Percentiles rank a stretch among this genome's conserved stretches.
Evolutionary conservation across 1,140 invertebrate genomes (phyloP).

Genomic region (Drosophila micromelanica): DNA sequence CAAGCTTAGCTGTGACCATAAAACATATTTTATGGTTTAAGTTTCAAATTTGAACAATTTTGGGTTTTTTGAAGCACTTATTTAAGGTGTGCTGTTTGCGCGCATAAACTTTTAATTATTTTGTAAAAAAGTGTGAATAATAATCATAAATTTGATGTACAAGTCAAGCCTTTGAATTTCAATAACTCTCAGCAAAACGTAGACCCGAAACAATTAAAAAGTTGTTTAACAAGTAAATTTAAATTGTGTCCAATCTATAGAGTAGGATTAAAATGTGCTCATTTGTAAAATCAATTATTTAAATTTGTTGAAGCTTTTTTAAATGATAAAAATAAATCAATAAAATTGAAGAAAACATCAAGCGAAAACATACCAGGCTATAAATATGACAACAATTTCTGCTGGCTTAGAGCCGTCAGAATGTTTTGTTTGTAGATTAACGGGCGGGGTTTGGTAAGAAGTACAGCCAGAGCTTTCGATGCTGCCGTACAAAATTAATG

Average conservation of each 20-base stretch:
- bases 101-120: slow-evolving; percentile 10
- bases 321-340: neutral
- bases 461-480: neutral
- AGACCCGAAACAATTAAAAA: neutral
- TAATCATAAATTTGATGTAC: slow-evolving; percentile 25
- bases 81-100: slow-evolving; percentile 21
- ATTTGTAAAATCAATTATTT: neutral
- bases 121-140: slow-evolving; percentile 29
- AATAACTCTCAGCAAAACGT: no score
- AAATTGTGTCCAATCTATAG: no score
- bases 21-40: slow-evolving; percentile 42
- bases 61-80: slow-evolving; percentile 12
- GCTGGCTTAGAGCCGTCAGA: slow-evolving; percentile 24
- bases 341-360: neutral
- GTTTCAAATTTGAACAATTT: slow-evolving; percentile 25
- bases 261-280: neutral
- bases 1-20: slow-evolving; percentile 30
- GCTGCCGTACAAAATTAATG: slow-evolving; percentile 63
- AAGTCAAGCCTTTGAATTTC: slow-evolving; percentile 8
- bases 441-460: neutral
- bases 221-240: no score
- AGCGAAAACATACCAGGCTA: slow-evolving; percentile 14
- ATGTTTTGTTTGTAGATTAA: neutral
- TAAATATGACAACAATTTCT: slow-evolving; percentile 33
- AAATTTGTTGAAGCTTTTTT: neutral